These are phyloP conservation scores for Linnaemya tessellans DNA, from an alignment of 2,888 invertebrate species.

Conservation along the genomic window DNA sequence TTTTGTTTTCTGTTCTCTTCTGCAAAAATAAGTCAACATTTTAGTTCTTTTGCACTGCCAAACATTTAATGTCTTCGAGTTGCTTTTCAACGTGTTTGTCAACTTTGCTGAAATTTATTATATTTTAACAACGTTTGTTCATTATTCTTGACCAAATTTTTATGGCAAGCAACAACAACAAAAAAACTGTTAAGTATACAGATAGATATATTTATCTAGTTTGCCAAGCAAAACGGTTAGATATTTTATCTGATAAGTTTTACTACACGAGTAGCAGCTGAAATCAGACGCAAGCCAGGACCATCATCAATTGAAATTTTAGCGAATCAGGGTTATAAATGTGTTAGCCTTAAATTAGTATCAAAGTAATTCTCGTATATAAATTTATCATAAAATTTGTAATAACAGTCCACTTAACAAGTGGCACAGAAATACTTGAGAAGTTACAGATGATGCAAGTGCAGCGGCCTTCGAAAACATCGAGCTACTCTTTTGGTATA, in stretches of 20 bases:
- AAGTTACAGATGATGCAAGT: too few species aligned
- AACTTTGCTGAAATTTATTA: constrained; percentile 54
- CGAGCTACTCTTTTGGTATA: too few species aligned
- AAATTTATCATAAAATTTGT: too few species aligned
- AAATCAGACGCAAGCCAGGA: too few species aligned
- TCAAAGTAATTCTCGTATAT: too few species aligned
- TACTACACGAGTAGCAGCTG: too few species aligned
- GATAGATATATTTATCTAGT: not conserved
- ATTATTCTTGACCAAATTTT: constrained; percentile 25
- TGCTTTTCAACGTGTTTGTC: constrained; percentile 48
- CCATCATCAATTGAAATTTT: too few species aligned
- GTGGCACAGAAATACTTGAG: too few species aligned
- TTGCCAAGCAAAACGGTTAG: not conserved
- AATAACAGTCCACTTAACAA: too few species aligned
- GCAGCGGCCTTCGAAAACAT: too few species aligned
- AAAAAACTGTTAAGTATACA: not conserved
- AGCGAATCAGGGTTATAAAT: too few species aligned
- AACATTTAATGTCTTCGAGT: constrained; percentile 38
- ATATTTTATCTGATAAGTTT: not conserved
- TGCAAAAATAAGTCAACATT: constrained; percentile 8
- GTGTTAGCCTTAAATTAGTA: too few species aligned
- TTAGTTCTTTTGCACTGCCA: constrained; percentile 6
- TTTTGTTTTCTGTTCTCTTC: not conserved
- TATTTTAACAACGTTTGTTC: not conserved
- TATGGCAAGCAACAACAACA: not conserved